Evolutionary conservation across 1,140 invertebrate genomes (phyloP).

Genomic region (Pogonomyrmex barbatus): DNA sequence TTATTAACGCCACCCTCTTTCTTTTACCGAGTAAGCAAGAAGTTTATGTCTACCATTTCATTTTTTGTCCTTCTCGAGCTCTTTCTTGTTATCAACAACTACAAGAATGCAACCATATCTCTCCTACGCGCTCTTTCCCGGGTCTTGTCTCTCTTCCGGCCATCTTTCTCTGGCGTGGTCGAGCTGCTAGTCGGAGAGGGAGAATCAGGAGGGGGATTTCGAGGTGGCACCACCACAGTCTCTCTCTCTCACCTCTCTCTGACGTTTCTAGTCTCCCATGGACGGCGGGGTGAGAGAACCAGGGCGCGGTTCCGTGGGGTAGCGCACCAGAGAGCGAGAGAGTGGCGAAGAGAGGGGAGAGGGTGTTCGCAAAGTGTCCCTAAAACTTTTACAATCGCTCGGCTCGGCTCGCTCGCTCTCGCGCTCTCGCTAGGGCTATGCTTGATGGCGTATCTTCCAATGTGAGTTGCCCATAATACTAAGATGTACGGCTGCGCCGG

Average conservation of each 20-base stretch:
- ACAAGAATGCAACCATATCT: background rate
- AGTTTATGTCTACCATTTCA: background rate
- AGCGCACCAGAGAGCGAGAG: constrained; percentile 69
- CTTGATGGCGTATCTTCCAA: constrained; percentile 94
- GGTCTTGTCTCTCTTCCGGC: constrained; percentile 52
- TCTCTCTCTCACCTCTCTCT: constrained; percentile 49
- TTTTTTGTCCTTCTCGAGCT: background rate
- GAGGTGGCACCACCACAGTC: constrained; percentile 41
- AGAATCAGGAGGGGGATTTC: constrained; percentile 65
- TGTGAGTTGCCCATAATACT: constrained; percentile 91
- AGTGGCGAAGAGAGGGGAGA: constrained; percentile 78
- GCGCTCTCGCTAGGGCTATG: constrained; percentile 88
- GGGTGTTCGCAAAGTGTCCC: constrained; percentile 88
- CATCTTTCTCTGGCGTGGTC: constrained; percentile 69
- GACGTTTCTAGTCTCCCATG: constrained; percentile 60
- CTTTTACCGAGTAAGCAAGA: background rate
- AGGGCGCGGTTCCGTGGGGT: constrained; percentile 71
- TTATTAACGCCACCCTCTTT: background rate
- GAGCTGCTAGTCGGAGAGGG: constrained; percentile 52
- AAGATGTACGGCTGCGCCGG: constrained; percentile 92
- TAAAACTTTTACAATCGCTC: constrained; percentile 90
- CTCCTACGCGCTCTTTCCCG: constrained; percentile 38
- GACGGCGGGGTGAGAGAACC: constrained; percentile 75
- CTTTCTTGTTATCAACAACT: constrained; percentile 20
- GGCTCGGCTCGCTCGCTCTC: constrained; percentile 86